Conservation (phyloP, 2,113 vertebrate genomes). For the Nesoenas mayeri region DNA sequence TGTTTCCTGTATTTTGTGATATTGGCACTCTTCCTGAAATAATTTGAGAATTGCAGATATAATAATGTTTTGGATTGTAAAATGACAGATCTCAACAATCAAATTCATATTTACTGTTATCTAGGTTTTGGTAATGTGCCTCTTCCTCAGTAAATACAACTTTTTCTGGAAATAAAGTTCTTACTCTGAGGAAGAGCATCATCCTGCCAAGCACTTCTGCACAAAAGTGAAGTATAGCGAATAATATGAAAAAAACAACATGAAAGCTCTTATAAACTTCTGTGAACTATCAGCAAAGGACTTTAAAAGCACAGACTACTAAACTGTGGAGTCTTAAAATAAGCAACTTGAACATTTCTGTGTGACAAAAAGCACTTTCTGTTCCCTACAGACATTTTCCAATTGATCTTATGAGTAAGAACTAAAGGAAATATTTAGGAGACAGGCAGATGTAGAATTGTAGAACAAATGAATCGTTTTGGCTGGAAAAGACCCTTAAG, state of each 20-base stretch:
- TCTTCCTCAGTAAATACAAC: background rate
- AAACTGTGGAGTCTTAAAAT: background rate
- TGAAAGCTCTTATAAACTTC: background rate
- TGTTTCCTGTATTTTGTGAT: background rate
- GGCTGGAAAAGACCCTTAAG: too few relatives aligned
- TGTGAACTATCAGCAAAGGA: background rate
- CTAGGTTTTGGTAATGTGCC: background rate
- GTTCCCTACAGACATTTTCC: background rate
- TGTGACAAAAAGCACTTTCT: background rate
- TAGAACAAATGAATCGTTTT: too few relatives aligned
- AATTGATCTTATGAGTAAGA: background rate
- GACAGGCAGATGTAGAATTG: background rate
- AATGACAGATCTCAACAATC: background rate
- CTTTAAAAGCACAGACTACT: background rate
- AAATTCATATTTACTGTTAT: background rate
- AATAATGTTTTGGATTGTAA: background rate
- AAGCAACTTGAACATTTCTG: background rate
- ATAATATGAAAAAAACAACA: background rate
- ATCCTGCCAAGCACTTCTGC: background rate
- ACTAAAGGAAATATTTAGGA: background rate
- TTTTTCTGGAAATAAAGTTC: background rate
- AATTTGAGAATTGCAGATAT: background rate
- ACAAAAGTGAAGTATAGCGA: background rate
- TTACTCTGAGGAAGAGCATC: background rate
- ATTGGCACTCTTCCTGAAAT: background rate